A percentile compares a stretch with the other conserved stretches of the same genome.
phyloP scores from a whole-genome alignment of 2,888 invertebrate genomes.

The Sicus ferrugineus region DNA sequence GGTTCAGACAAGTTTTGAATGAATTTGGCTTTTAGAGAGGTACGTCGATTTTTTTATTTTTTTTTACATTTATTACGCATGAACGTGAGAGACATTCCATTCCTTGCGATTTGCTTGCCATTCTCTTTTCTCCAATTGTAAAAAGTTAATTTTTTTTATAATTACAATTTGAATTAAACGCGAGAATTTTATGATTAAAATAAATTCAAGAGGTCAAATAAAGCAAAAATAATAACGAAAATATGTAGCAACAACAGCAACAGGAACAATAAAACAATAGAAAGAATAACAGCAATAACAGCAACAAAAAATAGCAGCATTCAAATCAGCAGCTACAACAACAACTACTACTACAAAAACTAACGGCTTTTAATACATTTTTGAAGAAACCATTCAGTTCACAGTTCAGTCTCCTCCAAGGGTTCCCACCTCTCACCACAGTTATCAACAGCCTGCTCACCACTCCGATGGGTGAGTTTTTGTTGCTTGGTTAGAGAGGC shows the following conservation, averaged over 20 bases:
- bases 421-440: neutral
- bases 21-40: neutral
- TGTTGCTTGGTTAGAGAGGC: neutral
- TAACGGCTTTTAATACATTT: conserved; percentile 26
- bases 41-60: neutral
- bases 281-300: conserved; percentile 1
- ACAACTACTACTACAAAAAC: conserved; percentile 5
- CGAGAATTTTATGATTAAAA: no score
- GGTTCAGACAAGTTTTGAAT: no score
- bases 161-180: no score
- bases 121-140: no score
- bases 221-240: neutral
- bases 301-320: neutral
- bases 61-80: no score
- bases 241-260: neutral
- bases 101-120: no score
- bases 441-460: no score
- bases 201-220: neutral
- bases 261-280: neutral
- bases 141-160: no score
- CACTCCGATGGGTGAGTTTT: neutral
- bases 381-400: neutral
- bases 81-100: neutral
- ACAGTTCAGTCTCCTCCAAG: neutral
- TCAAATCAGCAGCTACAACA: neutral